Evolutionary conservation across 2,113 vertebrate genomes (phyloP), one percentile per base, ranked within the genome.

Genomic region (Spheniscus mendiculus): DNA sequence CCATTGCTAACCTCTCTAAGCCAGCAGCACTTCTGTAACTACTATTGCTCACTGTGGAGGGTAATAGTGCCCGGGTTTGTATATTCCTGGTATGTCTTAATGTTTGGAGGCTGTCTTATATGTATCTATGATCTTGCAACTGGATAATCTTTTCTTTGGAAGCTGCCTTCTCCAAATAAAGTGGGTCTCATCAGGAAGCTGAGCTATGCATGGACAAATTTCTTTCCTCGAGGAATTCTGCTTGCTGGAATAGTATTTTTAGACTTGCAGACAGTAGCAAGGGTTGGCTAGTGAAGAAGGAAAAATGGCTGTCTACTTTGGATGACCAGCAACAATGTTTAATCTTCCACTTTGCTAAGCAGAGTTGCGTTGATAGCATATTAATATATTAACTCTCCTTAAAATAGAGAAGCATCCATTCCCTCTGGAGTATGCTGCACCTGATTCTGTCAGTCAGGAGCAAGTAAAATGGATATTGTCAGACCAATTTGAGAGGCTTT

Each of bases 361-460:
- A 69, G 70, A 93, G 56, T 87, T 87, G 66, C 78, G 61, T n/a
- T 94, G 73, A 56, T 67, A 83, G 49, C 70, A 73, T 88, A 53
- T 94, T 93, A 90, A 93, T 90, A 32, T 61, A 87, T 90, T 80
- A 93, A 94, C 84, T 92, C n/a, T 62, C 7, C 91, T 91, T 94
- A 91, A 96, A 97, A 96, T 73, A 97, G 96, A 87, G 84, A 85
- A 59, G 74, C 66, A 83, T 94, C 62, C 62, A 29, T 85, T 93
- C 49, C 87, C 74, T 88, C 87, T 93, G 87, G 73, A 90, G 27
- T 61, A 34, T 93, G 87, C 71, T 88, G 82, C 97, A 97, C 79
- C 95, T 97, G 96, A 94, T 97, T 88, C 92, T 96, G 95, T 97
- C 97, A 93, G 90, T 97, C 95, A 97, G 79, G 12, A 87, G 56